Percentiles rank a stretch among this genome's conserved stretches.
phyloP scores from a whole-genome alignment of 2,113 vertebrate species.

The Pogonocichla stellata region DNA sequence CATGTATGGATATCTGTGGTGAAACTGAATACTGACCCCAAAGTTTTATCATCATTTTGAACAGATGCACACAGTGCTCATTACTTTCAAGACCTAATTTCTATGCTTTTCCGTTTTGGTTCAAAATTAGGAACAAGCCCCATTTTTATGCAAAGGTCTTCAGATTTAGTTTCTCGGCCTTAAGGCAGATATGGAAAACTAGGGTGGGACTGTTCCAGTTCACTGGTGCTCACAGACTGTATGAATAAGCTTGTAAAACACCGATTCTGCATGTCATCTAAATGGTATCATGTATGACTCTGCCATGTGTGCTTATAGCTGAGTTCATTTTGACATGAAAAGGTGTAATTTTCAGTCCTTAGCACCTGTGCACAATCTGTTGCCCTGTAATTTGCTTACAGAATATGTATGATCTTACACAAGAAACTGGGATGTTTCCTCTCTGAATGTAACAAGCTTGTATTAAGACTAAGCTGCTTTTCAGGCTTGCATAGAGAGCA shows the following conservation, averaged over 20 bases:
- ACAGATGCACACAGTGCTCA: not conserved
- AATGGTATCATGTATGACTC: rapidly evolving
- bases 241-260: not conserved
- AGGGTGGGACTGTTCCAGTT: not conserved
- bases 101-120: not conserved
- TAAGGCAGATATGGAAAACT: not conserved
- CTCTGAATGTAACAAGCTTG: not conserved
- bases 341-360: not conserved
- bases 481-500: not conserved
- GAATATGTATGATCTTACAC: not conserved
- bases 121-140: not conserved
- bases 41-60: not conserved
- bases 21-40: not conserved
- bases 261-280: not conserved
- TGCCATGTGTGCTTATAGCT: not conserved
- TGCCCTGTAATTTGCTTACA: not conserved
- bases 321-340: not conserved
- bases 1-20: not conserved
- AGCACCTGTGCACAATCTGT: not conserved
- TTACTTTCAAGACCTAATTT: not conserved
- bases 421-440: not conserved
- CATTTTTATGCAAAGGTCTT: not conserved
- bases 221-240: not conserved
- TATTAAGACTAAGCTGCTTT: not conserved
- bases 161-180: not conserved